Conservation (phyloP, 2,113 vertebrate species). For the Cryptomyrus ogoouensis region DNA sequence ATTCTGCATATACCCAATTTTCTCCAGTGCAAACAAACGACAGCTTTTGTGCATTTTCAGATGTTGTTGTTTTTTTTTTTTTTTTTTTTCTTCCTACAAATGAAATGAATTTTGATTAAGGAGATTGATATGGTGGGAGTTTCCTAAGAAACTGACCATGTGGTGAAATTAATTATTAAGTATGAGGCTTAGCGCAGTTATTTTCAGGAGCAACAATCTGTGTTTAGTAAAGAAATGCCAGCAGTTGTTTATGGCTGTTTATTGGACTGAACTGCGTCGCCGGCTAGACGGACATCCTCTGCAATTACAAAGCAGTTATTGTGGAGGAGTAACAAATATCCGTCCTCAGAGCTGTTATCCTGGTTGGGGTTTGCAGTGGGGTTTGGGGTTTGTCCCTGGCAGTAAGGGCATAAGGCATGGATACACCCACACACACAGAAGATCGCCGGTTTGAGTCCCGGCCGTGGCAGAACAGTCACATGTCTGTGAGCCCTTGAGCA, state of each 20-base stretch:
- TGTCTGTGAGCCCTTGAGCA: background rate
- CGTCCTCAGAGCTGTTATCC: background rate
- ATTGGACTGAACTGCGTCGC: background rate
- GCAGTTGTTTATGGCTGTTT: background rate
- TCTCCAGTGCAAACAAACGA: background rate
- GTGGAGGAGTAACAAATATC: background rate
- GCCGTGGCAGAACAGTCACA: background rate
- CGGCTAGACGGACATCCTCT: background rate
- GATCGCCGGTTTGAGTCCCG: background rate
- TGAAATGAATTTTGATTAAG: slow-evolving; percentile 13
- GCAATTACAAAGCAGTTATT: background rate
- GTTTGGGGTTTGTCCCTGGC: background rate
- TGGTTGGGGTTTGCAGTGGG: background rate
- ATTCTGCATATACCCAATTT: background rate
- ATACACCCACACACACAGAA: background rate
- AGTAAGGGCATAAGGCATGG: background rate
- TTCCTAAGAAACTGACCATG: slow-evolving; percentile 12
- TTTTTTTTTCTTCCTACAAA: background rate
- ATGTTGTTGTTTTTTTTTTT: background rate
- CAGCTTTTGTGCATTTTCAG: background rate
- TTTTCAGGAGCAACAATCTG: slow-evolving; percentile 19
- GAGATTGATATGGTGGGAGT: background rate
- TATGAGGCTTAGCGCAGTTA: background rate
- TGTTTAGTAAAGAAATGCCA: background rate
- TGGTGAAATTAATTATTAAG: slow-evolving; percentile 18